A percentile compares a stretch with the other conserved stretches of the same genome.
phyloP scores from a whole-genome alignment of 2,113 vertebrate species.

The Pontoporia blainvillei region DNA sequence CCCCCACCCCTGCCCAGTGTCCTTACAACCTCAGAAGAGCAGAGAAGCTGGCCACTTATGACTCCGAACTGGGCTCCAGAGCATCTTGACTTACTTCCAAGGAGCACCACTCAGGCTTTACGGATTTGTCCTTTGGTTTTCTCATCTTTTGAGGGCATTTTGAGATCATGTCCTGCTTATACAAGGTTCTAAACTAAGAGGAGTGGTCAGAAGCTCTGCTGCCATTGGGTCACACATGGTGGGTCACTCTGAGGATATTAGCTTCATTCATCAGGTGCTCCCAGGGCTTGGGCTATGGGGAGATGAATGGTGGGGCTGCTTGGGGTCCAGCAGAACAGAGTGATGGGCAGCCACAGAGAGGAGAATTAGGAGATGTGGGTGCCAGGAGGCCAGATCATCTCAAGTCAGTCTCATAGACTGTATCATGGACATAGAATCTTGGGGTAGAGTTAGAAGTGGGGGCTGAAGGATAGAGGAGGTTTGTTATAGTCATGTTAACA shows the following conservation, averaged over 20 bases:
- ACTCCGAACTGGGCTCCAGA: background rate
- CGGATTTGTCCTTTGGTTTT: background rate
- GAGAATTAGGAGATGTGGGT: background rate
- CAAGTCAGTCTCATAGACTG: background rate
- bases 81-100: background rate
- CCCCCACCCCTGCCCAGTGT: background rate
- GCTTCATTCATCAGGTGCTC: background rate
- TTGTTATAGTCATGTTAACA: background rate
- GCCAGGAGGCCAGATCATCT: background rate
- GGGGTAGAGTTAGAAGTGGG: background rate
- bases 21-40: background rate
- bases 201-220: background rate
- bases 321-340: background rate
- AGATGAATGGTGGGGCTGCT: background rate
- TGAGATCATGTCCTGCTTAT: background rate
- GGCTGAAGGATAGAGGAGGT: background rate
- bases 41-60: background rate
- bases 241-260: background rate
- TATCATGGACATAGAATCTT: background rate
- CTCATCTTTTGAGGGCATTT: background rate
- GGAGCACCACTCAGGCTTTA: background rate
- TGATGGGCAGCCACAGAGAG: background rate
- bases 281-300: background rate
- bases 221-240: background rate
- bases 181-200: background rate